Conservation (phyloP, 2,113 vertebrate species). For the Peromyscus polionotus region DNA sequence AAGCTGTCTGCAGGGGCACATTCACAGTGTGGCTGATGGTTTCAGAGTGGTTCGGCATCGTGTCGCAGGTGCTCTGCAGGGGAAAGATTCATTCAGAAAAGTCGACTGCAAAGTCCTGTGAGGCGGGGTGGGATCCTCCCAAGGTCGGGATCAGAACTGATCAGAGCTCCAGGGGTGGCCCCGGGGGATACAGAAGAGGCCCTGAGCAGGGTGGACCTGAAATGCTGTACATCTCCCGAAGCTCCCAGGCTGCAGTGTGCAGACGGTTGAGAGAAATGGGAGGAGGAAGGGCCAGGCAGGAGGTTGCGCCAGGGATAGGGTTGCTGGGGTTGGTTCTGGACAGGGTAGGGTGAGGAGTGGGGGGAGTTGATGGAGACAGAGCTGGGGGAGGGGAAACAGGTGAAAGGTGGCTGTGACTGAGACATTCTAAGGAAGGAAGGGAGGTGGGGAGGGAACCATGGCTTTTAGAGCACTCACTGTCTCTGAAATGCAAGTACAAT, state of each 20-base stretch:
- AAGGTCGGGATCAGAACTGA: not conserved
- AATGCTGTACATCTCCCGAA: not conserved
- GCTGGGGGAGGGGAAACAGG: not conserved
- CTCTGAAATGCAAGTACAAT: not conserved
- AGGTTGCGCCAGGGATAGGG: not conserved
- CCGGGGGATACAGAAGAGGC: no score
- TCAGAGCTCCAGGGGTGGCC: not conserved
- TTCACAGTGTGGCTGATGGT: conserved; percentile 98
- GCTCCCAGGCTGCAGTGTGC: not conserved
- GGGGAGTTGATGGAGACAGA: not conserved
- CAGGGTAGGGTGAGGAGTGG: not conserved
- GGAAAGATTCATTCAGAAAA: conserved; percentile 10
- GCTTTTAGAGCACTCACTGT: not conserved
- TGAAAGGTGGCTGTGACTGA: not conserved
- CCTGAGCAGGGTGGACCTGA: not conserved
- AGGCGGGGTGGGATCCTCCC: not conserved
- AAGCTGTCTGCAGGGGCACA: conserved; percentile 95
- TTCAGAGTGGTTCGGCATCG: conserved; percentile 97
- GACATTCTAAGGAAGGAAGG: not conserved
- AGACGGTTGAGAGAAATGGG: not conserved
- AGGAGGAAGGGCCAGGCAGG: not conserved
- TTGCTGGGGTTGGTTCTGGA: not conserved
- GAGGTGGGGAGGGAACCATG: not conserved
- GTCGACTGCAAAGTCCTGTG: not conserved
- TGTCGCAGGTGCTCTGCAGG: conserved; percentile 95